Evolutionary conservation across 2,888 invertebrate species (phyloP), one percentile per base, ranked within the genome.

Genomic region (Creontiades dilutus): DNA sequence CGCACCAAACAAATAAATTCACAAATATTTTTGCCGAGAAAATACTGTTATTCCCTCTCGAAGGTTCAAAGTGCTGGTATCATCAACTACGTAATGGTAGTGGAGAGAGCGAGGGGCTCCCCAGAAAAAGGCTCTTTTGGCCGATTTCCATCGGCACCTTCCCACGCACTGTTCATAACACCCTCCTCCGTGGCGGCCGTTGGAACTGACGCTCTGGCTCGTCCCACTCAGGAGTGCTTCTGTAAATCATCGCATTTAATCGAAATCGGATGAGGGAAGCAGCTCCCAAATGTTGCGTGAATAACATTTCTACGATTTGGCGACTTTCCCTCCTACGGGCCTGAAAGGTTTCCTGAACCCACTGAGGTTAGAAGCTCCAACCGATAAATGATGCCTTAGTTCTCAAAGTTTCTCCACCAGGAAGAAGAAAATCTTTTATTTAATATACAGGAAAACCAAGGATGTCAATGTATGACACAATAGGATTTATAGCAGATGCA

Each of bases 221-320:
- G 68, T 68, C 68, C 68, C 23, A 23, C 23, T 19, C 68, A 23
- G 23, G 23, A 68, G 23, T 23, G 23, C 68, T 23, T 68, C 68
- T 23, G 68, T 23, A 68, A 68, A 68, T 68, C 68, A 23, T 68
- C 68, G 68, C 68, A 27, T 68, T 68, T 68, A 68, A 68, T 68
- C 68, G 68, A 68, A 68, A 68, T 68, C 68, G 68, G 27, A 68
- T 23, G 19, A n/a, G 68, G 9, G 68, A 23, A 68, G 68, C 68
- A 23, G 23, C 23, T 9, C 68, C 23, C 68, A 19, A 68, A 68
- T 68, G 68, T 68, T 23, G 68, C 27, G 68, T 68, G 68, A 23
- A 68, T 9, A 68, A 68, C 61, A 14, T 12, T 19, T 61, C 61
- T 61, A n/a, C 68, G 27, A 23, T 68, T 68, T 68, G 27, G 68